Percentiles rank a stretch among this genome's conserved stretches.
Evolutionary conservation across 2,113 vertebrate genomes (phyloP).

Genomic region (Gnathochromis pfefferi): DNA sequence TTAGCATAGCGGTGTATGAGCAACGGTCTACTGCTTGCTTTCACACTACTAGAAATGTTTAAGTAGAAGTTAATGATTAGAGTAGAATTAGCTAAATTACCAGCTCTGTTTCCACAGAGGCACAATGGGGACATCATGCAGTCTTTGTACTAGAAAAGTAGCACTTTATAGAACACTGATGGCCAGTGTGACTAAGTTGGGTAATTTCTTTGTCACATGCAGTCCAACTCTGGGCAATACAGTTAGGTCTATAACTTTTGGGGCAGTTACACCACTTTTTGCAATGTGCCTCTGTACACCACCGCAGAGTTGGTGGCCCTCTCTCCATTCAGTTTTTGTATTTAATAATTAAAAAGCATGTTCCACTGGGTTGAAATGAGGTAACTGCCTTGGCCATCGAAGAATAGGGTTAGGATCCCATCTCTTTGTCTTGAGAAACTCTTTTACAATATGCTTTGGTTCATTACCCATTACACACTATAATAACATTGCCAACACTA

Average conservation of each 20-base stretch:
- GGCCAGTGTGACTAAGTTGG: neutral
- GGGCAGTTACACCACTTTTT: neutral
- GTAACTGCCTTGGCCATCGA: neutral
- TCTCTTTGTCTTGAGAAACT: neutral
- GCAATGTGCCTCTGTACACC: fast-evolving
- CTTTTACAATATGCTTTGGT: neutral
- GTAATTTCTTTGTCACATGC: neutral
- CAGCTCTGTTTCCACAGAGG: neutral
- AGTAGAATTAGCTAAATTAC: neutral
- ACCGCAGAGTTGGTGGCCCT: neutral
- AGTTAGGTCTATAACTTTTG: neutral
- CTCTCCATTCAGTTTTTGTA: neutral
- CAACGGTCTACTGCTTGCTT: neutral
- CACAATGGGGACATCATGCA: neutral
- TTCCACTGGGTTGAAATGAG: neutral
- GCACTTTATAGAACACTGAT: neutral
- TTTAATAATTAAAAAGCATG: neutral
- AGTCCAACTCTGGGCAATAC: neutral
- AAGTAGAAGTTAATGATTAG: neutral
- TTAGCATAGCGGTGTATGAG: neutral
- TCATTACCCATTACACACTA: neutral
- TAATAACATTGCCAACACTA: neutral
- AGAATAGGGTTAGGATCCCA: neutral
- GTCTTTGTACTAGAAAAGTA: neutral
- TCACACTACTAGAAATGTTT: neutral